Evolutionary conservation across 2,797 vertebrate species (phyloP), one percentile per base, ranked within the genome.

Genomic region (Choloepus didactylus): DNA sequence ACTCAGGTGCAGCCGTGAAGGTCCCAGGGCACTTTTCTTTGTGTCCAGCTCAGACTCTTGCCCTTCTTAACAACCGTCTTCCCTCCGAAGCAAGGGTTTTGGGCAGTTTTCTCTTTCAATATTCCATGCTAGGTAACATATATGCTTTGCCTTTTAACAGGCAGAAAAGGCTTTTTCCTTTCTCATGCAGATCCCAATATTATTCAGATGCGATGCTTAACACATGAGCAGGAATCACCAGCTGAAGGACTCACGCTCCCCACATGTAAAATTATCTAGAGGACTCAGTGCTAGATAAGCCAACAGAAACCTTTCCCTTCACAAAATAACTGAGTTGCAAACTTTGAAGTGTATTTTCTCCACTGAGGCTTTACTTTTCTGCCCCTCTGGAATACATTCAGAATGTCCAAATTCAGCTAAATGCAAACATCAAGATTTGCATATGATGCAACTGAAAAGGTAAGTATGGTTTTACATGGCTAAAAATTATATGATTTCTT

Each of bases 271-370:
- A 31, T 0, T 2, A 51, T 27, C 25, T n/a, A 14, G 44, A 72
- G 41, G 8, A 16, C 9, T 2, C 0, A 51, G 6, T 11, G 14
- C 12, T 16, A 15, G 18, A 14, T 11, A 35, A 9, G 51, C 35
- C 56, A 41, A 62, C 11, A 19, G n/a, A 51, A 51, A 16, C 25
- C 35, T 38, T 46, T 9, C 29, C 44, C 25, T 54, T 16, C 49
- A n/a, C 35, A 44, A 38, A 54, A 56, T 15, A 56, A 69, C 3
- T 7, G 1, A 54, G 29, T 54, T 14, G 11, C 1, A 72, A 60
- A 73, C 59, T 21, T 67, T 19, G 12, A 3, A 27, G 18, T 18
- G 29, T 11, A 3, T 12, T 35, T 77, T 84, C 86, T 76, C 70
- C 60, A 14, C 62, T 3, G 27, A 44, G 60, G 54, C 19, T 14